These are phyloP conservation scores for Perizoma affinitatum DNA, from an alignment of 2,888 invertebrate species.

Conservation along the genomic window DNA sequence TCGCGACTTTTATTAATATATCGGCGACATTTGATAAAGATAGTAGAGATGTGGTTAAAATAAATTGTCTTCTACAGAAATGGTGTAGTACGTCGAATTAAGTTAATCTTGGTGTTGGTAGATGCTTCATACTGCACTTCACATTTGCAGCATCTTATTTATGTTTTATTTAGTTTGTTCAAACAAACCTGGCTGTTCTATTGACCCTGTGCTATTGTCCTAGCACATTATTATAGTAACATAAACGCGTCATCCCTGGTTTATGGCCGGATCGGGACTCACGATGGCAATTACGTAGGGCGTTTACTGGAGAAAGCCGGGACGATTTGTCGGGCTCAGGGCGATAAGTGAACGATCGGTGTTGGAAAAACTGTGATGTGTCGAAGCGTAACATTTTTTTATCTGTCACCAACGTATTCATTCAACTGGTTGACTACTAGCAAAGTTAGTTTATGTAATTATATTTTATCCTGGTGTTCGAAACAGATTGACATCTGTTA, in stretches of 20 bases:
- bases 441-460: no score
- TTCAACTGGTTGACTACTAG: no score
- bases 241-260: conserved; percentile 73
- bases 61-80: no score
- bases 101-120: no score
- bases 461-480: no score
- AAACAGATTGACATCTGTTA: no score
- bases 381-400: conserved; percentile 39
- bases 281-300: conserved; percentile 79
- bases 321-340: conserved; percentile 68
- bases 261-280: conserved; percentile 74
- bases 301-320: conserved; percentile 68
- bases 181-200: conserved; percentile 9
- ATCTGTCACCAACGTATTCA: not conserved
- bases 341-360: conserved; percentile 60
- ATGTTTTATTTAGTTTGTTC: not conserved
- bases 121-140: no score
- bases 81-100: no score
- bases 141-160: not conserved
- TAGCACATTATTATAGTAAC: conserved; percentile 68
- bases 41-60: no score
- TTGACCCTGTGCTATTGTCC: conserved; percentile 50
- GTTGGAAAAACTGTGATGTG: conserved; percentile 57
- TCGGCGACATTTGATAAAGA: no score
- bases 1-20: no score